These are phyloP conservation scores for sheep (Ovis aries) DNA, from an alignment of 2,113 vertebrate genomes.

Conservation along the genomic window ARS-UI_Ramb_v3.0 NC_056070.1:55424501-55425000, in stretches of 20 bases:
- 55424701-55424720: neutral
- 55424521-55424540: conserved; percentile 72
- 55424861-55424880: neutral
- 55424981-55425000: neutral
- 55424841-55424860: neutral
- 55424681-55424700: neutral
- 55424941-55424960: neutral
- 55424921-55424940: neutral
- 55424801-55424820: neutral
- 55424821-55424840: neutral
- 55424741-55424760: neutral
- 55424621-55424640: neutral
- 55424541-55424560: neutral
- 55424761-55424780: neutral
- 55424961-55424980: neutral
- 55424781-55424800: neutral
- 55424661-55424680: neutral
- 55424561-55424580: neutral
- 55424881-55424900: neutral
- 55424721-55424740: neutral
- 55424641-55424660: neutral
- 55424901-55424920: neutral
- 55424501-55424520: conserved; percentile 83
- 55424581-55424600: neutral
- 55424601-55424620: neutral